These are phyloP conservation scores for Chrysomela aeneicollis DNA, from an alignment of 2,888 invertebrate genomes.

Conservation along the genomic window DNA sequence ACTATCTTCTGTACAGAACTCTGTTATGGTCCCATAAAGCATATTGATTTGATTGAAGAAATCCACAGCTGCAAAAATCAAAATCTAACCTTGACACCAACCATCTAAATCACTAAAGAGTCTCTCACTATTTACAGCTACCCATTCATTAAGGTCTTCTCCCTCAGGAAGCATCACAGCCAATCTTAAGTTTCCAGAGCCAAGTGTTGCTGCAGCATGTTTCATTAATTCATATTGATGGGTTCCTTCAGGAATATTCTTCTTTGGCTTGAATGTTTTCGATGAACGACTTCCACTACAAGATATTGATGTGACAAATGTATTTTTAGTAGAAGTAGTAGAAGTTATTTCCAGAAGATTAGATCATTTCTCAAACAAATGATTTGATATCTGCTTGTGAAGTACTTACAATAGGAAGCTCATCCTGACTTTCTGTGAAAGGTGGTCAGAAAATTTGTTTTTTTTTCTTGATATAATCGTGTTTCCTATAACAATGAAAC, in stretches of 20 bases:
- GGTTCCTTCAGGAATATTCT: conserved; percentile 97
- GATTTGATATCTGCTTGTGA: conserved; percentile 17
- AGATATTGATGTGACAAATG: conserved; percentile 15
- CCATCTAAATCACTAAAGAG: neutral
- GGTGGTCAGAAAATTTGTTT: neutral
- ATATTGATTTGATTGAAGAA: conserved; percentile 99
- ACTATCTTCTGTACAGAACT: conserved; percentile 97
- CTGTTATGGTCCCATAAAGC: conserved; percentile 99
- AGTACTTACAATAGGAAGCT: conserved; percentile 73
- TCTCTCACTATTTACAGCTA: conserved; percentile 96
- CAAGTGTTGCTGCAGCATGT: conserved; percentile 97
- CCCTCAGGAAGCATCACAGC: conserved; percentile 98
- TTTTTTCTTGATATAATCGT: conserved; percentile 3
- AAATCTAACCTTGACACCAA: conserved; percentile 1
- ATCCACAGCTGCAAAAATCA: conserved; percentile 83
- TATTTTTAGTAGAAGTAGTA: no score
- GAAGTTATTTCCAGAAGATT: conserved; percentile 19
- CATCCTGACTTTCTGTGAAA: conserved; percentile 26
- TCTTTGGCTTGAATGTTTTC: conserved; percentile 98
- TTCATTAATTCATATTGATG: conserved; percentile 99
- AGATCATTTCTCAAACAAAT: conserved; percentile 11
- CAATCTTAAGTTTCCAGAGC: conserved; percentile 94
- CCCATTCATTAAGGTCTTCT: conserved; percentile 99
- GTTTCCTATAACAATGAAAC: conserved; percentile 37
- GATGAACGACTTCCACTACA: conserved; percentile 88